phyloP scores from a whole-genome alignment of 2,888 invertebrate genomes.

The Eupsilia transversa region DNA sequence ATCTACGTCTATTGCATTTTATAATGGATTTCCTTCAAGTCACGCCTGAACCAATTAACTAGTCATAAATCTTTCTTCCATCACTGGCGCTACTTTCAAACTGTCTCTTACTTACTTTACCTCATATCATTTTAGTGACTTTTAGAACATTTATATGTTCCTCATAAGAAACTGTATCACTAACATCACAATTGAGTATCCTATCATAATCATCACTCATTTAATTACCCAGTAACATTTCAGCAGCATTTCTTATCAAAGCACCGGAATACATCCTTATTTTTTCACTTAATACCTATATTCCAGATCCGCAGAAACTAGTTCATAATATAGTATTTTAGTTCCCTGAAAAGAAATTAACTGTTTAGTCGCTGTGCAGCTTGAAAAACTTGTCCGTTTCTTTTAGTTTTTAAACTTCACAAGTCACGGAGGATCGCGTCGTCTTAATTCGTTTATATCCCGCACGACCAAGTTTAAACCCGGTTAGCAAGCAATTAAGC shows the following conservation, averaged over 20 bases:
- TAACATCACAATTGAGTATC: background rate
- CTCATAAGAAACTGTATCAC: background rate
- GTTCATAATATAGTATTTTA: slow-evolving; percentile 38
- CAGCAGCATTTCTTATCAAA: background rate
- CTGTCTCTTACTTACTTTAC: too few species aligned
- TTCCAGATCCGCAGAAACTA: slow-evolving; percentile 24
- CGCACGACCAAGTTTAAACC: slow-evolving; percentile 59
- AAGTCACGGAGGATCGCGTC: slow-evolving; percentile 51
- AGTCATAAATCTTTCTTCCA: background rate
- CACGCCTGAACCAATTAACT: too few species aligned
- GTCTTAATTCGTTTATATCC: slow-evolving; percentile 61
- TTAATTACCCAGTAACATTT: background rate
- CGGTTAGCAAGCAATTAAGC: slow-evolving; percentile 65
- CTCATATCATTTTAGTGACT: too few species aligned
- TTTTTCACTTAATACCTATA: slow-evolving; percentile 10
- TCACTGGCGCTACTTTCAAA: background rate
- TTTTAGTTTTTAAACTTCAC: slow-evolving; percentile 53
- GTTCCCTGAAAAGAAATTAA: slow-evolving; percentile 36
- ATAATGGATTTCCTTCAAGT: too few species aligned
- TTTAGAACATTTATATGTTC: background rate
- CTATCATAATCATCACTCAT: background rate
- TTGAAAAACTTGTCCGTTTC: slow-evolving; percentile 49
- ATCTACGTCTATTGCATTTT: too few species aligned
- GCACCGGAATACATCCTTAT: background rate
- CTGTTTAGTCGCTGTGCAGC: slow-evolving; percentile 38